A percentile compares a stretch with the other conserved stretches of the same genome.
phyloP scores from a whole-genome alignment of 2,113 vertebrate genomes.

The Tragelaphus buxtoni region DNA sequence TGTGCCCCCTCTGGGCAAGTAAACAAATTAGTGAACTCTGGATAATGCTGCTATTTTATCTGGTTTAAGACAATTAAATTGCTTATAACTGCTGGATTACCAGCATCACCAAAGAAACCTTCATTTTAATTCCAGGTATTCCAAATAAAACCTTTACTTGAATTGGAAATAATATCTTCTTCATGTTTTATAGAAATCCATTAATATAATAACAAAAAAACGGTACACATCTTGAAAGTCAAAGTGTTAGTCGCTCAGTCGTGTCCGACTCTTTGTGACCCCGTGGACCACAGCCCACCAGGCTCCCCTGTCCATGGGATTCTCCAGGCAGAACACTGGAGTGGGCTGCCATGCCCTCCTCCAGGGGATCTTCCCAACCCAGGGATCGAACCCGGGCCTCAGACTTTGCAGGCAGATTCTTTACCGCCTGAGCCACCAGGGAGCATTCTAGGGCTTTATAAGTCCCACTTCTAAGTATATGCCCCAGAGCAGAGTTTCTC shows the following conservation, averaged over 20 bases:
- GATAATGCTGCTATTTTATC: neutral
- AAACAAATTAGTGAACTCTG: neutral
- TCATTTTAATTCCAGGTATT: neutral
- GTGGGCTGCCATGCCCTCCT: neutral
- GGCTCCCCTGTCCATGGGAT: neutral
- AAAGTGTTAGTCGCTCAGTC: neutral
- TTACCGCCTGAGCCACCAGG: neutral
- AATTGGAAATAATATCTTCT: neutral
- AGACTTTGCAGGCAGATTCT: neutral
- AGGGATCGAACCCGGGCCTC: neutral
- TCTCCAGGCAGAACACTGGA: neutral
- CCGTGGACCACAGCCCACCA: neutral
- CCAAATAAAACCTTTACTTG: neutral
- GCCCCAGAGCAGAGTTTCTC: neutral
- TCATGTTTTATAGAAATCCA: neutral
- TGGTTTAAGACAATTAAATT: neutral
- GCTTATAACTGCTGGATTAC: neutral
- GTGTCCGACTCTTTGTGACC: neutral
- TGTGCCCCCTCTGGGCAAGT: neutral
- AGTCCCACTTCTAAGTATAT: neutral
- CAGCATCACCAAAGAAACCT: neutral
- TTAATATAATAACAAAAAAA: neutral
- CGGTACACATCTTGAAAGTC: neutral
- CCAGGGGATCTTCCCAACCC: neutral
- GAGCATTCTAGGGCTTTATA: neutral